Base-by-base conservation (phyloP, 2,113 vertebrate species). In the Pogona vitticeps region DNA sequence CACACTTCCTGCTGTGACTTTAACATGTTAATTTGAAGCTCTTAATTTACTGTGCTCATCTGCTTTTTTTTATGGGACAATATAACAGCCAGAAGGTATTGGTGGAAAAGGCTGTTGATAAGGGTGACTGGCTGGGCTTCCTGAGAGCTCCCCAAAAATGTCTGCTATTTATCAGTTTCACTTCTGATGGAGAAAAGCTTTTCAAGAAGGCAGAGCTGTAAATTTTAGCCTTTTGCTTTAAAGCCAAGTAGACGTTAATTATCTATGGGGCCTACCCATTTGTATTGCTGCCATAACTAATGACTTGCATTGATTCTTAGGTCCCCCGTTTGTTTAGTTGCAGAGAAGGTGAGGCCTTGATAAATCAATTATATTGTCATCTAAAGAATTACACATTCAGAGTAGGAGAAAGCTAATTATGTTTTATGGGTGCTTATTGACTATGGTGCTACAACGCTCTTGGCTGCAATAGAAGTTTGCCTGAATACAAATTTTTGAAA, bases 341-440 rank as follows among this genome's bases (percentile, higher is more conserved):
- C 6, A 7, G 72, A 88, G 88, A 94, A 92, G 82, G 70, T 70
- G 91, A 80, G 70, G 84, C 88, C 81, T 90, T 86, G 91, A 93
- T 94, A 95, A 93, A 95, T 94, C 94, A 93, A 89, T 88, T 89
- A 93, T 93, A 93, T 91, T 91, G 89, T 95, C 91, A 94, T 93
- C 92, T 94, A 87, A 92, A 95, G 95, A 95, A 94, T 93, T 91
- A 94, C 15, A 33, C 91, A 82, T 94, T 94, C 92, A 92, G 86
- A 88, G 87, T 91, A 89, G 82, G 91, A 82, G 89, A 93, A 94
- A 90, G 88, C 86, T 95, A 92, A 95, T 95, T 94, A 94, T 93
- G 89, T 95, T 95, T 95, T 95, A 95, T 95, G 91, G 91, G 80
- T 88, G 85, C 91, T 93, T 93, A 91, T 86, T 88, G 91, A 91